These are phyloP conservation scores for Chrysemys picta DNA, from an alignment of 2,113 vertebrate species.

Conservation along the genomic window DNA sequence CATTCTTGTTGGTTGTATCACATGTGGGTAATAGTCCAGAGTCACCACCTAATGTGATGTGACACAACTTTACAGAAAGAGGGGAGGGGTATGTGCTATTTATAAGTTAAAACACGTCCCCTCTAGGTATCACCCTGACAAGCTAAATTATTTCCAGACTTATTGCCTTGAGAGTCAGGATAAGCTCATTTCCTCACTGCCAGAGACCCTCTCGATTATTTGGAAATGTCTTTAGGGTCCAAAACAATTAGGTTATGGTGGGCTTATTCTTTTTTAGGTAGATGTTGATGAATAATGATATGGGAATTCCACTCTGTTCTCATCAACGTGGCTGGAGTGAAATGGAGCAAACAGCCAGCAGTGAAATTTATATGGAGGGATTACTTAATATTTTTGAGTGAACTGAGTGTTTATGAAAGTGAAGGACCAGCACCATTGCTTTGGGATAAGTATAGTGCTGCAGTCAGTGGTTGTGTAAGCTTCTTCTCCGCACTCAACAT, in stretches of 20 bases:
- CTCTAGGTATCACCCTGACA: not conserved
- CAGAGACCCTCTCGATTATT: not conserved
- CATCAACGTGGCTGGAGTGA: accelerated
- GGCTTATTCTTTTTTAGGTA: not conserved
- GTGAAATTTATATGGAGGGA: not conserved
- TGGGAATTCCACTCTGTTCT: not conserved
- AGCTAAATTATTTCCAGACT: not conserved
- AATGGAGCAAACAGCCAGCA: not conserved
- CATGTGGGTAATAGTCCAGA: accelerated
- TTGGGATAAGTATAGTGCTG: not conserved
- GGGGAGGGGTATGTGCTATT: not conserved
- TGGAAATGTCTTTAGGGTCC: not conserved
- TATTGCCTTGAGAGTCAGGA: not conserved
- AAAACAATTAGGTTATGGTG: not conserved
- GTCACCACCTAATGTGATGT: accelerated
- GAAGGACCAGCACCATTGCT: not conserved
- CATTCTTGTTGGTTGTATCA: accelerated
- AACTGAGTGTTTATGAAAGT: not conserved
- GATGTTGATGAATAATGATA: not conserved
- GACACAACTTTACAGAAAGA: not conserved
- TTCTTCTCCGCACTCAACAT: not conserved
- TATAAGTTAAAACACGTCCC: not conserved
- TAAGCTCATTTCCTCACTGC: not conserved
- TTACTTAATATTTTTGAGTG: not conserved
- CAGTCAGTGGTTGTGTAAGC: not conserved